Percentiles rank a stretch among this genome's conserved stretches.
These are phyloP conservation scores for Tachysurus fulvidraco DNA, from an alignment of 2,113 vertebrate species.

Conservation along the genomic window DNA sequence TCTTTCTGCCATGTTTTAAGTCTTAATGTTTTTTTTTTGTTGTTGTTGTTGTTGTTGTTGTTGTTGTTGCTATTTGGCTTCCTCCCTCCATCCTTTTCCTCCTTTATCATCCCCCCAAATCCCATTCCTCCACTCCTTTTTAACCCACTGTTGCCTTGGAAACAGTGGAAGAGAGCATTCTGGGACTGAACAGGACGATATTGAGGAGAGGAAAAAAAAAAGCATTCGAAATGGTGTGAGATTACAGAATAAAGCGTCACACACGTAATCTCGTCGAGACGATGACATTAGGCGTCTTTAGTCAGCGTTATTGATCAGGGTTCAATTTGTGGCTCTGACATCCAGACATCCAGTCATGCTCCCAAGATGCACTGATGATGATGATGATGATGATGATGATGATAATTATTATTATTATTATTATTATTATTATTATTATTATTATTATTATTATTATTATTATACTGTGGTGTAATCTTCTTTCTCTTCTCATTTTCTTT, in stretches of 20 bases:
- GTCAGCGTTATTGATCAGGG: background rate
- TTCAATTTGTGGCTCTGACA: background rate
- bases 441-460: constrained; percentile 12
- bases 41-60: constrained; percentile 12
- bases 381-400: constrained; percentile 6
- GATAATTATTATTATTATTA: constrained; percentile 22
- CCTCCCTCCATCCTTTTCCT: constrained; percentile 19
- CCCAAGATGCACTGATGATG: constrained; percentile 50
- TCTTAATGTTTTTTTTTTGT: constrained; percentile 5
- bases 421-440: constrained; percentile 18
- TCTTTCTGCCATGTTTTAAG: constrained; percentile 17
- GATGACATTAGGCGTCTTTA: background rate
- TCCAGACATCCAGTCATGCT: constrained; percentile 44
- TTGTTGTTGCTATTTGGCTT: constrained; percentile 1
- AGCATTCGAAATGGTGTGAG: background rate
- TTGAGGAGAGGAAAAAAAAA: background rate
- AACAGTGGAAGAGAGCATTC: constrained; percentile 62
- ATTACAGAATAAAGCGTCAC: background rate
- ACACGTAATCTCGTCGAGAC: background rate
- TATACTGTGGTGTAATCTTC: constrained; percentile 12
- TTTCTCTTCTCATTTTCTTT: constrained; percentile 24
- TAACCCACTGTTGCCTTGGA: constrained; percentile 52
- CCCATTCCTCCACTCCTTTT: constrained; percentile 12
- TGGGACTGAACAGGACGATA: constrained; percentile 53
- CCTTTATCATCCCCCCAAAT: background rate